Percentiles rank a stretch among this genome's conserved stretches.
Conservation (phyloP, 2,113 vertebrate genomes). For the Tenrec ecaudatus region DNA sequence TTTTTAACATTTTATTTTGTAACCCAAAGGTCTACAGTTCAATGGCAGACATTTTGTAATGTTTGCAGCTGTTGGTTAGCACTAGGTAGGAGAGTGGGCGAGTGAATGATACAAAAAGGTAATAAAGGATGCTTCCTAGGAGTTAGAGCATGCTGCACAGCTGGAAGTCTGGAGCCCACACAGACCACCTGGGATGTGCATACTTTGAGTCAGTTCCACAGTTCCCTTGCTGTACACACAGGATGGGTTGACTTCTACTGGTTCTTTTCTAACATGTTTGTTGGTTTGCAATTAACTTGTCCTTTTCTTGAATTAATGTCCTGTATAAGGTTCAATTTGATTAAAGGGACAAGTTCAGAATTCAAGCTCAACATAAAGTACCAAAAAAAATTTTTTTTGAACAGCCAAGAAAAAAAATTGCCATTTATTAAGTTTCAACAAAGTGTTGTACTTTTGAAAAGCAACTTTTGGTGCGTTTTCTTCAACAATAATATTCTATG, state of each 20-base stretch:
- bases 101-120: background rate
- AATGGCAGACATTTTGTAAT: background rate
- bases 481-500: constrained; percentile 98
- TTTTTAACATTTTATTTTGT: background rate
- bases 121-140: background rate
- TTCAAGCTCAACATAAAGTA: too few species aligned
- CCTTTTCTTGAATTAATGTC: constrained; percentile 44
- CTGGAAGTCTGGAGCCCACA: background rate
- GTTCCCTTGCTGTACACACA: background rate
- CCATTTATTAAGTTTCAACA: constrained; percentile 95
- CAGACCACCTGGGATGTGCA: background rate
- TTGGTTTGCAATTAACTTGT: background rate
- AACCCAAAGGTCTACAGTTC: background rate
- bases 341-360: background rate
- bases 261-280: background rate
- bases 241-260: background rate
- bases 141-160: too few species aligned
- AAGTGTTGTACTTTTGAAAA: constrained; percentile 93
- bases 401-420: constrained; percentile 94
- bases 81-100: background rate
- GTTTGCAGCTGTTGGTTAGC: background rate
- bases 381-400: too few species aligned
- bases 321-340: constrained; percentile 30
- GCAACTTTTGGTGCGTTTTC: constrained; percentile 94
- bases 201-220: background rate